Evolutionary conservation across 2,797 vertebrate species (phyloP), one percentile per base, ranked within the genome.

Genomic region (Semotilus atromaculatus): DNA sequence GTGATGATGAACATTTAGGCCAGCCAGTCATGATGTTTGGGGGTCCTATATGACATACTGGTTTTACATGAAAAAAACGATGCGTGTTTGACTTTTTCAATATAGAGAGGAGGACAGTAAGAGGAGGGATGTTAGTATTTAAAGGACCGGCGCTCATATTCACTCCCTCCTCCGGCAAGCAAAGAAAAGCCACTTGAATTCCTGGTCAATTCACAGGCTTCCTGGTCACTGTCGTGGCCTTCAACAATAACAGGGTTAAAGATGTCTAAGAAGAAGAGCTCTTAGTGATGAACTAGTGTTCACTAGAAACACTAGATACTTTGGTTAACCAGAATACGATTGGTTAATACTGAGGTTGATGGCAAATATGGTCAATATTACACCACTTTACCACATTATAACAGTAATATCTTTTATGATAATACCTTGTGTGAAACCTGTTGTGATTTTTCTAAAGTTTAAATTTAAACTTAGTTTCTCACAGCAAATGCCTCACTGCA

Each of bases 181-280:
- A 21, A 43, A 84, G 86, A 38, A 40, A 70, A 75, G 53, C 19
- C 40, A 18, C 29, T 83, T 40, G 82, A 85, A 87, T 86, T 87
- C 81, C 73, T 87, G 86, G 88, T 86, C 88, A 87, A 82, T 38
- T 82, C 73, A 70, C 79, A 81, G 73, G 38, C 43, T 86, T 87
- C 84, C 73, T 87, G 86, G 88, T 86, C 88, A 87, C 68, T 78
- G 60, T 38, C 23, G 23, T 66, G 73, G 72, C 81, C 84, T 84
- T 87, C 40, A 76, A 43, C 79, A 87, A 86, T 67, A 67, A 60
- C 19, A 81, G 64, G 43, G 45, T 43, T 62, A 71, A 58, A 81
- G 82, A 84, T 66, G 71, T 60, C 72, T 21, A 80, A 78, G 66
- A 71, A 86, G 72, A 81, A 78, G 58, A 81, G 55, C 58, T 81